A percentile compares a stretch with the other conserved stretches of the same genome.
phyloP scores from a whole-genome alignment of 2,797 vertebrate genomes.

The Buceros bicornis region DNA sequence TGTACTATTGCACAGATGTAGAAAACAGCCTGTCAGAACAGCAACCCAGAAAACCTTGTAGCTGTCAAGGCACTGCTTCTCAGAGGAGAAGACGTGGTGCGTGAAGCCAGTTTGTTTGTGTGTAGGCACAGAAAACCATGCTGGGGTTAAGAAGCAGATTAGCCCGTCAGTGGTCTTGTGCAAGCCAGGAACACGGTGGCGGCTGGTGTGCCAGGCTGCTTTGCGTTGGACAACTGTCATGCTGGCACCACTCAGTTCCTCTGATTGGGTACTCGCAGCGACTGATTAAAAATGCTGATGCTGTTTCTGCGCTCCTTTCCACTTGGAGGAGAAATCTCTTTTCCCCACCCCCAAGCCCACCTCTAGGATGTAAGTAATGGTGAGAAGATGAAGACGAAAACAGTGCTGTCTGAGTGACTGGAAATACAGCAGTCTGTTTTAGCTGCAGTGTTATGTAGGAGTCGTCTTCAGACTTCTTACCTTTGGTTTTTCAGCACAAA shows the following conservation, averaged over 20 bases:
- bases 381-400: constrained; percentile 54
- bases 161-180: background rate
- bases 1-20: background rate
- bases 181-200: background rate
- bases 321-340: constrained; percentile 66
- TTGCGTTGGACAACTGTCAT: constrained; percentile 73
- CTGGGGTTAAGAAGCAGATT: background rate
- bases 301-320: constrained; percentile 55
- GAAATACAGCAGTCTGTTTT: constrained; percentile 55
- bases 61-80: background rate
- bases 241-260: constrained; percentile 71
- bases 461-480: constrained; percentile 71
- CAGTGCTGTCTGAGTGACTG: constrained; percentile 62
- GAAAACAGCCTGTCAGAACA: background rate
- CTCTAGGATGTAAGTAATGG: constrained; percentile 60
- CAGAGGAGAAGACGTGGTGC: accelerated
- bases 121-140: background rate
- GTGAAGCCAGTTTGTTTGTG: accelerated
- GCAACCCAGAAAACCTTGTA: background rate
- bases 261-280: constrained; percentile 83
- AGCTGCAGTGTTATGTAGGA: constrained; percentile 70
- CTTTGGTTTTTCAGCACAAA: constrained; percentile 62
- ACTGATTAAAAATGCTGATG: constrained; percentile 83
- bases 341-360: constrained; percentile 50
- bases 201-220: constrained; percentile 44